Evolutionary conservation across 1,140 invertebrate genomes (phyloP), one percentile per base, ranked within the genome.

Genomic region (Drosophila pandora): DNA sequence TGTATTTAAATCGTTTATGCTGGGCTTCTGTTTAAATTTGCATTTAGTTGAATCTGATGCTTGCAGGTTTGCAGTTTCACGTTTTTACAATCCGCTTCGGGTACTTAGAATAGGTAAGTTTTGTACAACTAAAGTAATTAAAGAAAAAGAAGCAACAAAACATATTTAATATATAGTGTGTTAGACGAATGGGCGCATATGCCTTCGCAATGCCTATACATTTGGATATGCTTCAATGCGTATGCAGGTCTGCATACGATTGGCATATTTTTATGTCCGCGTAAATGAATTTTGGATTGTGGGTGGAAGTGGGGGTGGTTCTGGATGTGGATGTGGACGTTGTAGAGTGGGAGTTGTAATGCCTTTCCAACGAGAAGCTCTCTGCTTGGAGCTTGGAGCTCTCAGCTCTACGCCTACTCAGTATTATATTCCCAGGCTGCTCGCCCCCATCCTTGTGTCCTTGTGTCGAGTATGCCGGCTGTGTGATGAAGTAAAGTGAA

Each of bases 61-160:
- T 49, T 49, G 68, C 41, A 43, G 17, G 17, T 21, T 21, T 43
- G 41, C 41, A 43, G 41, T 53, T 56, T 60, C 53, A 43, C 49
- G 67, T 82, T 67, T 87, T 78, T 87, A 88, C 82, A 88, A 62
- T 76, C 67, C 58, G 49, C 50, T 41, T 22, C 30, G 71, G 69
- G 53, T 57, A 75, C 73, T 77, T 77, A 64, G 53, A 76, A 52
- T 57, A 64, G 53, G 50, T 70, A 83, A 83, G 83, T 67, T 88
- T 88, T 88, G 76, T 88, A 88, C 83, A 88, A 88, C 83, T 88
- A 88, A 88, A 88, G 49, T 85, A 85, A 68, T 77, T 80, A 70
- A 82, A 85, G 85, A 71, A 81, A 85, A 81, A 85, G 76, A 82
- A 85, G 78, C 82, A 85, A 85, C 82, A 78, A 85, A 85, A 76